These are phyloP conservation scores for Pelodytes ibericus DNA, from an alignment of 2,797 vertebrate species.

Conservation along the genomic window DNA sequence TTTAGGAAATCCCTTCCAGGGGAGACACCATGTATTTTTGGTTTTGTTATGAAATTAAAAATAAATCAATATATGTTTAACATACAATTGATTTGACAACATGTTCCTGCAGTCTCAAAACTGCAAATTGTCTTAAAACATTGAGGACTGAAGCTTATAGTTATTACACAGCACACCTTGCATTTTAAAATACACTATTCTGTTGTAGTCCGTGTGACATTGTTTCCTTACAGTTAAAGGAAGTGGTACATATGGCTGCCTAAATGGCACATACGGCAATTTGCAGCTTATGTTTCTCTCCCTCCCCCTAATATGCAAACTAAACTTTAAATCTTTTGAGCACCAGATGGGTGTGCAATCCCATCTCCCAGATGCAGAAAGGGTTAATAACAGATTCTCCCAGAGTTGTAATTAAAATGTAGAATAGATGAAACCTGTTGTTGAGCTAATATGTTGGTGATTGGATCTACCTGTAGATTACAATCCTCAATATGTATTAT, in stretches of 20 bases:
- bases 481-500: too few species aligned
- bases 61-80: too few species aligned
- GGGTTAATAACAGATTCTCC: slow-evolving; percentile 24
- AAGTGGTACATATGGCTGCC: slow-evolving; percentile 31
- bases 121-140: too few species aligned
- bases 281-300: slow-evolving; percentile 20
- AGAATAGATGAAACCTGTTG: slow-evolving; percentile 13
- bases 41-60: too few species aligned
- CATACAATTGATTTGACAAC: too few species aligned
- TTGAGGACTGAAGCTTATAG: too few species aligned
- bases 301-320: not conserved
- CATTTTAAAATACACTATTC: too few species aligned
- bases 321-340: not conserved
- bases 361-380: not conserved
- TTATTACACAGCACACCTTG: too few species aligned
- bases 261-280: slow-evolving; percentile 25
- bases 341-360: not conserved
- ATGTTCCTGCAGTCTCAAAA: too few species aligned
- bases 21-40: too few species aligned
- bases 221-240: slow-evolving; percentile 1
- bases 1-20: too few species aligned
- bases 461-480: not conserved
- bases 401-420: slow-evolving; percentile 6
- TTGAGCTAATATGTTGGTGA: not conserved
- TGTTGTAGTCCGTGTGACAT: slow-evolving; percentile 5